Conservation (phyloP, 2,888 invertebrate species). For the Brenthis ino region DNA sequence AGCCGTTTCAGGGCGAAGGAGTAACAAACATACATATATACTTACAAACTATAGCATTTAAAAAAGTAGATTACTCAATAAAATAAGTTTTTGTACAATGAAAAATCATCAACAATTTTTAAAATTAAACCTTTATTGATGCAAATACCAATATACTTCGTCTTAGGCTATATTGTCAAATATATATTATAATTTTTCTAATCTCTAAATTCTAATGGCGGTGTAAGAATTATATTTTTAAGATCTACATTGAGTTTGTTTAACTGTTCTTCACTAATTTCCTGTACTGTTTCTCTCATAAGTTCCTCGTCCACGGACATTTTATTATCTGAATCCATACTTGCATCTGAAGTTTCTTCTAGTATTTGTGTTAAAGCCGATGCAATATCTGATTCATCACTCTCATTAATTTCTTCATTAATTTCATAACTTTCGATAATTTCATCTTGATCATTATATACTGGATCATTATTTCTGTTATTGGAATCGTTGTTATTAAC, state of each 20-base stretch:
- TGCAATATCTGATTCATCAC: constrained; percentile 52
- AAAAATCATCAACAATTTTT: too few relatives aligned
- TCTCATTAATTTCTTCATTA: constrained; percentile 6
- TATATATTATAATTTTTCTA: constrained; percentile 10
- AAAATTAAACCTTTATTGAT: too few relatives aligned
- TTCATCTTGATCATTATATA: background rate
- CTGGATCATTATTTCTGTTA: background rate
- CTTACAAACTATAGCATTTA: too few relatives aligned
- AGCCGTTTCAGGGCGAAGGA: too few relatives aligned
- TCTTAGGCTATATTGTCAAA: background rate
- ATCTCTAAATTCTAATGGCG: constrained; percentile 63
- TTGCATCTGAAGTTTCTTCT: constrained; percentile 49
- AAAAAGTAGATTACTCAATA: too few relatives aligned
- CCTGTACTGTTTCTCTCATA: constrained; percentile 58
- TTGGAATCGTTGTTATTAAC: constrained; percentile 7
- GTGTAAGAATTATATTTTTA: constrained; percentile 59
- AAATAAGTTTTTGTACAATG: too few relatives aligned
- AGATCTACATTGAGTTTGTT: constrained; percentile 35
- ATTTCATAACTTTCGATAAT: background rate
- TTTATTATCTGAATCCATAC: constrained; percentile 40
- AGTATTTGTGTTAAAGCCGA: constrained; percentile 68
- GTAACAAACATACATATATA: too few relatives aligned
- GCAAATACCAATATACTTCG: too few relatives aligned
- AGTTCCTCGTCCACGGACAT: constrained; percentile 61
- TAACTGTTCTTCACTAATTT: constrained; percentile 61